Base-by-base conservation (phyloP, 2,797 vertebrate species). In the Myotis pilosus region DNA sequence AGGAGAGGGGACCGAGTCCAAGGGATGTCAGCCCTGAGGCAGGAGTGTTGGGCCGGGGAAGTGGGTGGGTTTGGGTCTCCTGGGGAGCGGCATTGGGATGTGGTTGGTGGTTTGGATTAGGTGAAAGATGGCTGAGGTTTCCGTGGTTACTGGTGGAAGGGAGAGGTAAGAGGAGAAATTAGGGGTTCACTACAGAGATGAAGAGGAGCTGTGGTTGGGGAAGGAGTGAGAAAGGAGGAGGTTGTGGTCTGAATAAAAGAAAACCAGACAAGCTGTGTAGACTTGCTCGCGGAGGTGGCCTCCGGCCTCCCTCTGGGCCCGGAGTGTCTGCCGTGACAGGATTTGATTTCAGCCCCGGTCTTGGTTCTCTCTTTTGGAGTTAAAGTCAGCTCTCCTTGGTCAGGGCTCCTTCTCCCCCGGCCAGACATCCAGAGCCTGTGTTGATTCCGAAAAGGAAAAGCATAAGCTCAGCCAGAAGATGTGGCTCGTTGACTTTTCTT, bases 121-220 rank as follows among this genome's bases (percentile, higher is more conserved):
- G 79, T 89, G 94, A 92, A 85, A 71, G 91, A 36, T 55, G 80
- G 72, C 44, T 82, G 83, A 92, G 91, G 82, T 92, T 96, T 89
- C 49, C 5, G 76, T 69, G 89, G 93, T 78, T 92, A 49, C 83
- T 75, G 62, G 38, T 91, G 36, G 95, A 79, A 41, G 60, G 55
- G 82, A 90, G 82, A 74, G 62, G 72, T 68, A 20, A 69, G 82
- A n/a, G 66, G 57, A 51, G 87, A 81, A 90, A 79, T 85, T 76
- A 38, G 69, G 66, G 55, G 60, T 89, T 80, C 23, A n/a, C 13
- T 30, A 33, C 1, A 53, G 86, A 95, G 71, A 49, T 64, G 16
- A 68, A 72, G 74, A 75, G 57, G 68, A 30, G 20, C 60, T 81
- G 79, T 71, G 78, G 41, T 33, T 33, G 60, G 33, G 57, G 62